Evolutionary conservation across 2,888 invertebrate genomes (phyloP).

Genomic region (Nomada fabriciana): DNA sequence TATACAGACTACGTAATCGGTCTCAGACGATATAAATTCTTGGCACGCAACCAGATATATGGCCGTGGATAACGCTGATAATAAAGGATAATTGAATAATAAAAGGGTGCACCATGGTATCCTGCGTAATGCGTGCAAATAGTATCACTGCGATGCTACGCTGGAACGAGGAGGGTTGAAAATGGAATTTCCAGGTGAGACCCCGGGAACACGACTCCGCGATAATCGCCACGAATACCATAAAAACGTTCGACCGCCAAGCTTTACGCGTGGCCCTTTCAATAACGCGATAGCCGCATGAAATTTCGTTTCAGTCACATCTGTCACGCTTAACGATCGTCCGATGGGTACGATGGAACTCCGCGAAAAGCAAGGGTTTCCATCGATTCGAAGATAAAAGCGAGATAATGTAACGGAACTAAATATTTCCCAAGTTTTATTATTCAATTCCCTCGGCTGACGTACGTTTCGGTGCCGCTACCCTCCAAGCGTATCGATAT

Average conservation of each 20-base stretch:
- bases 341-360: too few species aligned
- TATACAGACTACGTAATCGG: conserved; percentile 51
- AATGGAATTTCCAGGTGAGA: neutral
- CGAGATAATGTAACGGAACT: conserved; percentile 44
- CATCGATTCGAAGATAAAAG: conserved; percentile 23
- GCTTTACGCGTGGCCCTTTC: neutral
- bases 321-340: conserved; percentile 23
- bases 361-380: neutral
- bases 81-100: conserved; percentile 54
- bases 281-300: neutral
- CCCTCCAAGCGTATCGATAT: conserved; percentile 35
- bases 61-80: conserved; percentile 43
- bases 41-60: conserved; percentile 41
- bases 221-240: neutral
- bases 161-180: neutral
- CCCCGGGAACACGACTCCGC: neutral
- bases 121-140: conserved; percentile 20
- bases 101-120: conserved; percentile 7
- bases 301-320: neutral
- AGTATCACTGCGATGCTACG: neutral
- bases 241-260: neutral
- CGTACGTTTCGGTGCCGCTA: neutral
- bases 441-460: conserved; percentile 33
- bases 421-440: conserved; percentile 50
- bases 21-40: conserved; percentile 53